phyloP scores from a whole-genome alignment of 2,888 invertebrate genomes.

The Steromphala cineraria region DNA sequence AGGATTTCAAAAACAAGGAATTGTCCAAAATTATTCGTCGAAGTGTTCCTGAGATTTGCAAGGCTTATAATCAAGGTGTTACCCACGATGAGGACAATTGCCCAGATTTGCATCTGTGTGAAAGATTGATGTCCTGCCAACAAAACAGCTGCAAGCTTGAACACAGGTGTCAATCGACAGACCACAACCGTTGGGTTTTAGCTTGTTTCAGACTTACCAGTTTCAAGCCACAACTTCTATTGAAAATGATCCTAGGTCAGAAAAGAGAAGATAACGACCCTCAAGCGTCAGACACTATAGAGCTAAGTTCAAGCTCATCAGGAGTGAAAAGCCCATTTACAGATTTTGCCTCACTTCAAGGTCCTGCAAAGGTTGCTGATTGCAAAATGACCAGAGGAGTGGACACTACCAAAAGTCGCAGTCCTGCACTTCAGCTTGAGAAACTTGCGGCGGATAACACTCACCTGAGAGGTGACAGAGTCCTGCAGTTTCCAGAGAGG shows the following conservation, averaged over 20 bases:
- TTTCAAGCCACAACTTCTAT: neutral
- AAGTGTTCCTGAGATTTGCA: neutral
- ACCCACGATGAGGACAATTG: neutral
- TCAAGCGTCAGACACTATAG: too few relatives aligned
- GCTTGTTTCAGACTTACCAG: neutral
- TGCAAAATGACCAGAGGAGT: too few relatives aligned
- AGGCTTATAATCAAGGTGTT: neutral
- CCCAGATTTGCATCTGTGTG: constrained; percentile 2
- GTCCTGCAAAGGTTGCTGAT: too few relatives aligned
- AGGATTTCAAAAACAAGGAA: constrained; percentile 3
- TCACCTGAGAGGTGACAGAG: too few relatives aligned
- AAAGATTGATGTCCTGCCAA: neutral
- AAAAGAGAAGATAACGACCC: neutral
- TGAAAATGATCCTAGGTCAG: neutral
- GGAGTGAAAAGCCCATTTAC: too few relatives aligned
- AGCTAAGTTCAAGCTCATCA: too few relatives aligned
- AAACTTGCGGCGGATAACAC: too few relatives aligned
- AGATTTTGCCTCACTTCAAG: too few relatives aligned
- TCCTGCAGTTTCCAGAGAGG: too few relatives aligned
- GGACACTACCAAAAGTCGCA: too few relatives aligned
- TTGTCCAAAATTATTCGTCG: neutral
- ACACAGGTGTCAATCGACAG: neutral
- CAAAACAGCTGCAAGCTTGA: neutral
- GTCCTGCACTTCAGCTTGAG: too few relatives aligned
- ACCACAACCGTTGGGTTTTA: constrained; percentile 4